Evolutionary conservation across 1,140 invertebrate genomes (phyloP), one percentile per base, ranked within the genome.

Genomic region (Drosophila sproati): DNA sequence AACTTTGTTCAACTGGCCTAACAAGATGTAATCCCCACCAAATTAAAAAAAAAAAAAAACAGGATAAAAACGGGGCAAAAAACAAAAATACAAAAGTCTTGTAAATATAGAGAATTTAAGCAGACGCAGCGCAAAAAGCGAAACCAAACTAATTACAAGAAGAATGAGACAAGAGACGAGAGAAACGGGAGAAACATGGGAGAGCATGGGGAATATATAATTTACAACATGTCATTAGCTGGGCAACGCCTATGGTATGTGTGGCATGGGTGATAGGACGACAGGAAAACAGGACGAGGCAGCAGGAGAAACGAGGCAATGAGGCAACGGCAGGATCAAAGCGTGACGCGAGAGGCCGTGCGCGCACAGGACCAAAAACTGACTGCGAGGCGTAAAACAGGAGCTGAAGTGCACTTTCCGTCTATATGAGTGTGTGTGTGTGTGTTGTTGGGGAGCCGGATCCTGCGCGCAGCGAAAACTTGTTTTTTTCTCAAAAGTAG

Each of bases 151-250:
- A 88, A 89, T 80, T 85, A 80, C 47, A 69, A 51, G 54, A 68
- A 59, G 32, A 66, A 72, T 66, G 12, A 64, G 51, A 83, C 55
- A 73, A 34, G 48, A 55, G 20, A 59, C 51, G 54, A 67, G 43
- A 34, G 57, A 74, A 48, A 59, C 51, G 54, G 63, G 43, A 34
- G 57, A 74, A 48, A 67, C 35, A 63, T 56, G 39, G 39, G 0
- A 8, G 39, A 43, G 34, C 35, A 52, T 51, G 63, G 69, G 57
- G 51, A 82, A 78, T 73, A 74, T 73, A 89, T 90, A 89, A 89
- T 85, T 89, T 89, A 89, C 81, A 90, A 85, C 85, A 90, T 89
- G 81, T 89, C 86, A 89, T 89, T 90, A 90, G 78, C 55, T 67
- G 75, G 81, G 78, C 78, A 81, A 89, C 85, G 85, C 86, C 86